These are phyloP conservation scores for Micromesistius poutassou DNA, from an alignment of 2,797 vertebrate species.

Conservation along the genomic window DNA sequence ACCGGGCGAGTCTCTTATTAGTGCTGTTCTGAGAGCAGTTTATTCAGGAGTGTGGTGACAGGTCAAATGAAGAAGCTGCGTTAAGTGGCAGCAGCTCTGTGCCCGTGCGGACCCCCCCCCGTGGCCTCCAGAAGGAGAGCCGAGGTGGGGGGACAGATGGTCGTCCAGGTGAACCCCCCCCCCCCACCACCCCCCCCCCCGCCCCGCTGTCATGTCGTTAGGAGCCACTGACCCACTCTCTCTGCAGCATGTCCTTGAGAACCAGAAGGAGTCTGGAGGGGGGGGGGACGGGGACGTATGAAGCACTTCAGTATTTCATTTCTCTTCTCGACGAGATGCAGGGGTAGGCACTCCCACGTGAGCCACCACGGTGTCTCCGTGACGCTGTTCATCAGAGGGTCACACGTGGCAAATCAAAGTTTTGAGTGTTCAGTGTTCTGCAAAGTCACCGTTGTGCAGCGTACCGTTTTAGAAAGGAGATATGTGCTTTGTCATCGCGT, in stretches of 20 bases:
- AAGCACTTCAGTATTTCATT: neutral
- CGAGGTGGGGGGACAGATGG: conserved; percentile 6
- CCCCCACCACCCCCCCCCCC: too few species aligned
- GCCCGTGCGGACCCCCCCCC: neutral
- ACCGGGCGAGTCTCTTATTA: neutral
- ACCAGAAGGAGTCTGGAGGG: neutral
- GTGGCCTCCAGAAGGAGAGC: neutral
- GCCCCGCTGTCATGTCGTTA: neutral
- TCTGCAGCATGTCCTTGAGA: conserved; percentile 8
- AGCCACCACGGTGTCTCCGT: neutral
- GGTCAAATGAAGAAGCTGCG: neutral
- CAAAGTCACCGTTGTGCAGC: neutral
- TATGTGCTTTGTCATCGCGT: neutral
- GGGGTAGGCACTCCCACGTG: neutral
- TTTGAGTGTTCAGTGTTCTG: neutral
- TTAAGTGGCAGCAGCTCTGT: neutral
- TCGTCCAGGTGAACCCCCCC: neutral
- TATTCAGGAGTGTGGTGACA: neutral
- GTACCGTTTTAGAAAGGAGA: neutral
- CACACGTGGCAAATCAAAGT: too few species aligned
- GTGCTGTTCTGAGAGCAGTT: neutral
- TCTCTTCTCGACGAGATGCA: neutral
- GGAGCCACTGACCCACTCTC: conserved; percentile 1
- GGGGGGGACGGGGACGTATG: neutral
- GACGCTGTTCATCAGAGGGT: neutral